Percentiles rank a stretch among this genome's conserved stretches.
These are phyloP conservation scores for Salvator merianae DNA, from an alignment of 2,113 vertebrate species.

Conservation along the genomic window DNA sequence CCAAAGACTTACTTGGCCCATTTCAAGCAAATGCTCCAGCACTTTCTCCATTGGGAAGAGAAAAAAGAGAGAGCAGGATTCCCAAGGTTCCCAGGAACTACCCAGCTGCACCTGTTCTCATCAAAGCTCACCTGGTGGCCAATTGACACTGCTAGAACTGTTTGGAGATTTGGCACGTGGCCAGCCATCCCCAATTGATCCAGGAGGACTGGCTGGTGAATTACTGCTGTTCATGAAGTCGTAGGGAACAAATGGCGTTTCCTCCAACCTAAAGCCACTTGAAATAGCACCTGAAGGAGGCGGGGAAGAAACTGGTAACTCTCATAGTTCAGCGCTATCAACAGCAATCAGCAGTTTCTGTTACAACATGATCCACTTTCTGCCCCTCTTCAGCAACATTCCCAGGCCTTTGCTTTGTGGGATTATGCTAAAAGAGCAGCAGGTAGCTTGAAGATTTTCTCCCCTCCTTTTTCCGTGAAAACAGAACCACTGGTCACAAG, in stretches of 20 bases:
- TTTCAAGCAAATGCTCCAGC: not conserved
- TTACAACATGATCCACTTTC: not conserved
- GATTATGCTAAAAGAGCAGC: not conserved
- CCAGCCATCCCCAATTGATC: slow-evolving; percentile 96
- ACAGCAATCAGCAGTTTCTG: not conserved
- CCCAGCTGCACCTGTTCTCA: not conserved
- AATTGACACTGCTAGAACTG: slow-evolving; percentile 95
- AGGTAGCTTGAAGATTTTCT: no score
- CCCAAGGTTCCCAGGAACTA: no score
- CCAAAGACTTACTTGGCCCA: not conserved
- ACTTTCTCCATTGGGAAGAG: not conserved
- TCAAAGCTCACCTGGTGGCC: slow-evolving; percentile 85
- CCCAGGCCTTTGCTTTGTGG: not conserved
- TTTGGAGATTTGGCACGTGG: slow-evolving; percentile 99
- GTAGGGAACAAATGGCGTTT: slow-evolving; percentile 91
- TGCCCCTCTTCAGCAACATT: not conserved
- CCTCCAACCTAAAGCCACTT: slow-evolving; percentile 97
- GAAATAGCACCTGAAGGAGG: slow-evolving; percentile 90
- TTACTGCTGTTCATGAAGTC: slow-evolving; percentile 94
- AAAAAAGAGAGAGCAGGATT: not conserved
- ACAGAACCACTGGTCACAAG: no score
- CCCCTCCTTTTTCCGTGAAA: no score
- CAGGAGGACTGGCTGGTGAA: slow-evolving; percentile 95
- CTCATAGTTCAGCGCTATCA: not conserved
- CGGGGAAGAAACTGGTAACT: not conserved